Percentiles rank a stretch among this genome's conserved stretches.
These are phyloP conservation scores for Chiloscyllium plagiosum DNA, from an alignment of 2,113 vertebrate species.

Conservation along the genomic window DNA sequence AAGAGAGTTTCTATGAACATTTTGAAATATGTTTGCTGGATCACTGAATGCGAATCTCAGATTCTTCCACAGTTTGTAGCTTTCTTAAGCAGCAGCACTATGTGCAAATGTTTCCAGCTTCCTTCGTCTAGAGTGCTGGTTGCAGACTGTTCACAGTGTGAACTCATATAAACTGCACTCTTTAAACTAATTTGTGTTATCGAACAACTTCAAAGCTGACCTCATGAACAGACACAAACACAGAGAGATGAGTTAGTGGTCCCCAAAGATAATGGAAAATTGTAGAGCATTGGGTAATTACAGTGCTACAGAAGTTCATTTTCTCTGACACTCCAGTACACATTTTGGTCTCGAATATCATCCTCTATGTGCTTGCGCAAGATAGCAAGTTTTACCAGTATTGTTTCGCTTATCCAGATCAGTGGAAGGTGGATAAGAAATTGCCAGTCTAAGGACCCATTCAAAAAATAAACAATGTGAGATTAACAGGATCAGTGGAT, in stretches of 20 bases:
- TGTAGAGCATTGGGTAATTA: not conserved
- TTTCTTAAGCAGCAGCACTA: not conserved
- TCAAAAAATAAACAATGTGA: not conserved
- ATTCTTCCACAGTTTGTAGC: not conserved
- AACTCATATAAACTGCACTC: not conserved
- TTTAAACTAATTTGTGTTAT: not conserved
- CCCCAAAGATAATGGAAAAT: not conserved
- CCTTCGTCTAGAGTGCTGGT: not conserved
- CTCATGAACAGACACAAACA: not conserved
- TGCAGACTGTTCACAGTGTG: not conserved
- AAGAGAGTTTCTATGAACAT: not conserved
- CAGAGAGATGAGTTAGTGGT: not conserved
- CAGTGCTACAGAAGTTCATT: not conserved
- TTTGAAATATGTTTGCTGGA: not conserved
- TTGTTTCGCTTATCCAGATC: not conserved
- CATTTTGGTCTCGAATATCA: not conserved
- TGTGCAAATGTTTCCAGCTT: not conserved
- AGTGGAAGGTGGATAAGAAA: not conserved
- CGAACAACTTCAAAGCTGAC: not conserved
- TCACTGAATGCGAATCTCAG: not conserved
- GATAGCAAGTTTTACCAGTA: not conserved
- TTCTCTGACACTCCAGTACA: not conserved
- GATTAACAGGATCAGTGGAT: not conserved
- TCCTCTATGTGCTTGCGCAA: not conserved
- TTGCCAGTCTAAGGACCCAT: not conserved